Conservation (phyloP, 2,888 invertebrate genomes). For the Ochropleura plecta region DNA sequence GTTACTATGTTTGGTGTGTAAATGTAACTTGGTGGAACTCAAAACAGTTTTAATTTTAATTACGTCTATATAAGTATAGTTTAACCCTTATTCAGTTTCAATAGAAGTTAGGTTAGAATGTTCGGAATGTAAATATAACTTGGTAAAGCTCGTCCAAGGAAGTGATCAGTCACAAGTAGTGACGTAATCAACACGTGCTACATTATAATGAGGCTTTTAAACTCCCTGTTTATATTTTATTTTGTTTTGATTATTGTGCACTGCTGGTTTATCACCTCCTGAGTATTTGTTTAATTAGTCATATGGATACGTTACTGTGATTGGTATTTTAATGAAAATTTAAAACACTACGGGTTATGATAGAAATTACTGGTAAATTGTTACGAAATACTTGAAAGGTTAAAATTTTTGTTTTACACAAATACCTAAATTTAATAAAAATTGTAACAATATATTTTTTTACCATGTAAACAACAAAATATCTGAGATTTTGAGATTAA, state of each 20-base stretch:
- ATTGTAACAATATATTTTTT: too few species aligned
- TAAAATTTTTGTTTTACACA: too few species aligned
- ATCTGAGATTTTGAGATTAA: too few species aligned
- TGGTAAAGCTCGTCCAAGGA: conserved; percentile 70
- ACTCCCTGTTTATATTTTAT: conserved; percentile 66
- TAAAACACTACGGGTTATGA: conserved; percentile 1
- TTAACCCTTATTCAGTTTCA: neutral
- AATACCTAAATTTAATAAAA: too few species aligned
- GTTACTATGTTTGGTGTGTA: conserved; percentile 1
- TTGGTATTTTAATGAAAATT: conserved; percentile 22
- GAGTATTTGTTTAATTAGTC: conserved; percentile 52
- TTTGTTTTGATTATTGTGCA: conserved; percentile 64
- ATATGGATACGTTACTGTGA: neutral
- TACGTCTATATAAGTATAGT: neutral
- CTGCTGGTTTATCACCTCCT: conserved; percentile 54
- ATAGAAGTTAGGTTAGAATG: conserved; percentile 16
- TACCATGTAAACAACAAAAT: too few species aligned
- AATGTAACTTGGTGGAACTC: conserved; percentile 38
- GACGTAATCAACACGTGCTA: conserved; percentile 78
- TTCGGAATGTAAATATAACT: conserved; percentile 23
- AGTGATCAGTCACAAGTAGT: conserved; percentile 79
- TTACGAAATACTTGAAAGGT: neutral
- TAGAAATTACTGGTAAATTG: neutral
- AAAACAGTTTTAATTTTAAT: conserved; percentile 53
- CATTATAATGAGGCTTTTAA: conserved; percentile 79